These are phyloP conservation scores for Eupithecia subumbrata DNA, from an alignment of 2,888 invertebrate species.

Conservation along the genomic window DNA sequence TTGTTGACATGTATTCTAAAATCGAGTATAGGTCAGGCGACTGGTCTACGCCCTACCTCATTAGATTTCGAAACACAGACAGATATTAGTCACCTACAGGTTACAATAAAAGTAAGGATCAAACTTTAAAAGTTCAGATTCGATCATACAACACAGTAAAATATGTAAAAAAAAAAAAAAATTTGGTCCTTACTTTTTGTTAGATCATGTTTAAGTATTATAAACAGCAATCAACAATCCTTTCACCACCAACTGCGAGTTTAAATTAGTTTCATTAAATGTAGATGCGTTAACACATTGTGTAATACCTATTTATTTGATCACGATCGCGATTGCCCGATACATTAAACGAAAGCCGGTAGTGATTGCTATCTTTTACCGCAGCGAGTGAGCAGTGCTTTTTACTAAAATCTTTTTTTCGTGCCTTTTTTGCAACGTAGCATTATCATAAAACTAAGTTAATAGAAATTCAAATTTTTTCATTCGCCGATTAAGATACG, in stretches of 20 bases:
- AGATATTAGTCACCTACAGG: too few species aligned
- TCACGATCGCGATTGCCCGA: conserved; percentile 36
- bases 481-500: too few species aligned
- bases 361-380: conserved; percentile 46
- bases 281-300: conserved; percentile 45
- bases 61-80: too few species aligned
- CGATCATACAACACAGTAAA: too few species aligned
- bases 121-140: too few species aligned
- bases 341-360: conserved; percentile 40
- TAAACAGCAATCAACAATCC: conserved; percentile 11
- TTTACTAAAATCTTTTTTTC: background rate
- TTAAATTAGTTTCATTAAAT: background rate
- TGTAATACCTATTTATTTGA: conserved; percentile 41
- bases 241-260: conserved; percentile 18
- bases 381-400: conserved; percentile 16
- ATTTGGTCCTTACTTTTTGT: too few species aligned
- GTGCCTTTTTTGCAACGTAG: background rate
- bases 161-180: too few species aligned
- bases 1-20: too few species aligned
- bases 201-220: background rate
- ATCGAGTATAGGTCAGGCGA: too few species aligned
- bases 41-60: too few species aligned
- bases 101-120: too few species aligned
- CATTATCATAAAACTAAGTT: background rate
- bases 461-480: background rate